A percentile compares a stretch with the other conserved stretches of the same genome.
Conservation (phyloP, 2,113 vertebrate genomes). For the Tachuris rubrigastra region DNA sequence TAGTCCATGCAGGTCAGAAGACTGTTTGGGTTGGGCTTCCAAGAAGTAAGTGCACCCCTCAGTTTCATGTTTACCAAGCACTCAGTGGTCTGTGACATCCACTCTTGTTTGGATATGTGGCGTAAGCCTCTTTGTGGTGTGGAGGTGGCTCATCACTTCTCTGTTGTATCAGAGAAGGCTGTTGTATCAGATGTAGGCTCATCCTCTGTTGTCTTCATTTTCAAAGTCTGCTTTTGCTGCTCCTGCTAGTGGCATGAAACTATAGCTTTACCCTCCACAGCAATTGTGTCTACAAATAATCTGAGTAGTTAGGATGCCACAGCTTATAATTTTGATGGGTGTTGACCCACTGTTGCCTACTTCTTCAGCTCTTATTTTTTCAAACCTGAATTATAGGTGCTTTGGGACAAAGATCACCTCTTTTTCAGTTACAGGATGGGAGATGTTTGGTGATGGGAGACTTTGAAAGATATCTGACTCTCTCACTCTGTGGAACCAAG, state of each 20-base stretch:
- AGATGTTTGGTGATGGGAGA: neutral
- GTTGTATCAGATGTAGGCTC: neutral
- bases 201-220: neutral
- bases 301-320: neutral
- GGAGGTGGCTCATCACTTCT: neutral
- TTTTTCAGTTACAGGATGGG: neutral
- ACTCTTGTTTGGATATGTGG: neutral
- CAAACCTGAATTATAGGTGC: neutral
- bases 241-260: neutral
- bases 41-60: conserved; percentile 19
- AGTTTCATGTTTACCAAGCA: neutral
- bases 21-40: conserved; percentile 15
- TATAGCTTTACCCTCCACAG: neutral
- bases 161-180: neutral
- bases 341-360: neutral
- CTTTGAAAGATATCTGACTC: neutral
- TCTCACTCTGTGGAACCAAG: neutral
- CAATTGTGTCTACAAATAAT: neutral
- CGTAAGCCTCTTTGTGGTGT: neutral
- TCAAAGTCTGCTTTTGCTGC: neutral
- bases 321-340: neutral
- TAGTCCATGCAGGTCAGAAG: conserved; percentile 43
- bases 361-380: neutral
- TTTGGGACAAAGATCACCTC: neutral
- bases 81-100: neutral